Evolutionary conservation across 1,140 invertebrate species (phyloP).

Genomic region (Chironomus tepperi): DNA sequence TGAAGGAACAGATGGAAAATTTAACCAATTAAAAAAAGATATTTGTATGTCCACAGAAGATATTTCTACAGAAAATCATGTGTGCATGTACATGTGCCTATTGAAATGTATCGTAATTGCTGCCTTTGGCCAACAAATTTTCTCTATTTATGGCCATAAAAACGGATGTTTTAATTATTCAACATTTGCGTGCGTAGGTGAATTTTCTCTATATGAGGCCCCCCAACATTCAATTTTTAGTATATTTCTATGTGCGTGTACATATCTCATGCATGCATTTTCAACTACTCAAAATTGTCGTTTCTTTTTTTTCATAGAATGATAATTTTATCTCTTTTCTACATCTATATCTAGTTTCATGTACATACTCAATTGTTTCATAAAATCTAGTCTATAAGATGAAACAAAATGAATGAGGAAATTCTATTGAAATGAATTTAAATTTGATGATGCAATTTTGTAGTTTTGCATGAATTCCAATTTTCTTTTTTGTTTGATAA

Average conservation of each 20-base stretch:
- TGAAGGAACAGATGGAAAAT: conserved; percentile 19
- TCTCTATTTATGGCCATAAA: neutral
- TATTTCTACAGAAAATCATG: neutral
- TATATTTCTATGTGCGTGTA: neutral
- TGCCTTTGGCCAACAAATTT: conserved; percentile 6
- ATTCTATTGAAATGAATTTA: too few relatives aligned
- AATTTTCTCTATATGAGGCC: neutral
- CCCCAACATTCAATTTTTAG: too few relatives aligned
- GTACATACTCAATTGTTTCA: too few relatives aligned
- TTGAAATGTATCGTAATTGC: conserved; percentile 15
- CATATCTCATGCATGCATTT: neutral
- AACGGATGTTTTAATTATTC: conserved; percentile 23
- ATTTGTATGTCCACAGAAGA: conserved; percentile 7
- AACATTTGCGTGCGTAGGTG: conserved; percentile 15
- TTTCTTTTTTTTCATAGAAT: neutral
- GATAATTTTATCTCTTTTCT: neutral
- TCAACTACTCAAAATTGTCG: neutral
- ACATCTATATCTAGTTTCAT: neutral
- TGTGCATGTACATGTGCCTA: neutral
- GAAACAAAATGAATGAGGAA: too few relatives aligned
- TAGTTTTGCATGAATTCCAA: too few relatives aligned
- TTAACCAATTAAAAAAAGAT: conserved; percentile 20
- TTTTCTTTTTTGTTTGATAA: too few relatives aligned
- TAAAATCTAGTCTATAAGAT: too few relatives aligned
- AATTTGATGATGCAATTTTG: too few relatives aligned